These are phyloP conservation scores for Chelonia mydas DNA, from an alignment of 2,797 vertebrate species.

Conservation along the genomic window DNA sequence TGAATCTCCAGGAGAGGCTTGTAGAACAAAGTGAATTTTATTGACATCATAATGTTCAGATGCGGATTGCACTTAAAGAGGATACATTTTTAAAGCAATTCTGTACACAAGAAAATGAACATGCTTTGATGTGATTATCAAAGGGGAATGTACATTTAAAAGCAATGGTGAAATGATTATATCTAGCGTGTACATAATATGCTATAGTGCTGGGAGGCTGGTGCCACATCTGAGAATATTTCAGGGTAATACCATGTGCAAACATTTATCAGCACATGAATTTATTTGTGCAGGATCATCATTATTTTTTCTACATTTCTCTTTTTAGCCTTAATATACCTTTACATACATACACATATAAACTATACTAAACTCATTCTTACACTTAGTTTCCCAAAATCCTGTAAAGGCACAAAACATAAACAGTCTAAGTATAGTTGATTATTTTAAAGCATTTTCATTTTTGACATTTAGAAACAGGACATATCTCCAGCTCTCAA, in stretches of 20 bases:
- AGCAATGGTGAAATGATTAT: slow-evolving; percentile 29
- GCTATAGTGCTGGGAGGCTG: not conserved
- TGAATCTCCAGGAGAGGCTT: slow-evolving; percentile 24
- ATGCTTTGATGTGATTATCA: slow-evolving; percentile 61
- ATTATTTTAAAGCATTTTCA: slow-evolving; percentile 43
- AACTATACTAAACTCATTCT: slow-evolving; percentile 41
- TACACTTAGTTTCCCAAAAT: slow-evolving; percentile 22
- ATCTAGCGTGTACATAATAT: not conserved
- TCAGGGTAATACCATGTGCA: not conserved
- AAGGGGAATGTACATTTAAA: slow-evolving; percentile 30
- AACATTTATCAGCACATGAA: slow-evolving; percentile 3
- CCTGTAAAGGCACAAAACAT: not conserved
- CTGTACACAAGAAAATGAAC: slow-evolving; percentile 50
- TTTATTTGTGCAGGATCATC: slow-evolving; percentile 33
- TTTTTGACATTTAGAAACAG: slow-evolving; percentile 32
- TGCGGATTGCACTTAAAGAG: slow-evolving; percentile 47
- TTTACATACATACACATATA: not conserved
- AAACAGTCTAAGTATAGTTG: slow-evolving; percentile 27
- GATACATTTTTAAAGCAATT: slow-evolving; percentile 35
- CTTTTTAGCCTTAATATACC: slow-evolving; percentile 35
- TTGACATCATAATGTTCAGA: not conserved
- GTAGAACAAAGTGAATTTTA: not conserved
- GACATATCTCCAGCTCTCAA: slow-evolving; percentile 25
- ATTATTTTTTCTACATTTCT: not conserved
- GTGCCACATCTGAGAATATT: not conserved